Evolutionary conservation across 2,888 invertebrate genomes (phyloP), one percentile per base, ranked within the genome.

Genomic region (Drosophila mercatorum): DNA sequence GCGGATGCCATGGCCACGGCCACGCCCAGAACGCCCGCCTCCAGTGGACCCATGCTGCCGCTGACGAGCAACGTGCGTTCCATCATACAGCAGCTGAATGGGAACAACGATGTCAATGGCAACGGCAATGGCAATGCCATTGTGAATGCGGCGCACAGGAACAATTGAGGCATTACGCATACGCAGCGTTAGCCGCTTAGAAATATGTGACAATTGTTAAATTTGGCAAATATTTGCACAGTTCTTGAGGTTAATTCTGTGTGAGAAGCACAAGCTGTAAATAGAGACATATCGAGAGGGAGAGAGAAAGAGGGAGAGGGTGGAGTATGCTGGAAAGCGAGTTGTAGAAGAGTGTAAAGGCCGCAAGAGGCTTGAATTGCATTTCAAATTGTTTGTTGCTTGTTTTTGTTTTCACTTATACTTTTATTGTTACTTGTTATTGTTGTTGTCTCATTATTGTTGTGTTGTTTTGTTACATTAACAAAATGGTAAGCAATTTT

Each of bases 21-120:
- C 57, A 44, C 44, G 17, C 17, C 49, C 11, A 36, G 56, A 12
- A 49, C 64, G 22, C 56, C 73, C 22, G 40, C 63, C 47, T 75
- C 67, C 31, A 71, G 63, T 61, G 81, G 69, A 0, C 73, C 80
- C 14, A 71, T 64, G 43, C 43, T 85, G 80, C 84, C 84, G 36
- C 71, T 85, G 64, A 85, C 84, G 60, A 81, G 80, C 75, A 89
- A 82, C 68, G 87, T 92, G 62, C 89, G 90, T 57, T 86, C 89
- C 31, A 91, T 92, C 22, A 89, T 90, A 44, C 88, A 91, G 47
- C 91, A 91, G 75, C 49, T 91, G 41, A 91, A 85, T 52, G 80
- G 77, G 66, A 80, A 66, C 71, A 86, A 84, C 69, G 89, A 86
- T 14, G 60, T 63, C 68, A 73, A 63, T 71, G 59, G 7, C 68